A percentile compares a stretch with the other conserved stretches of the same genome.
phyloP scores from a whole-genome alignment of 2,797 vertebrate genomes.

The Phrynocephalus guinanensis region DNA sequence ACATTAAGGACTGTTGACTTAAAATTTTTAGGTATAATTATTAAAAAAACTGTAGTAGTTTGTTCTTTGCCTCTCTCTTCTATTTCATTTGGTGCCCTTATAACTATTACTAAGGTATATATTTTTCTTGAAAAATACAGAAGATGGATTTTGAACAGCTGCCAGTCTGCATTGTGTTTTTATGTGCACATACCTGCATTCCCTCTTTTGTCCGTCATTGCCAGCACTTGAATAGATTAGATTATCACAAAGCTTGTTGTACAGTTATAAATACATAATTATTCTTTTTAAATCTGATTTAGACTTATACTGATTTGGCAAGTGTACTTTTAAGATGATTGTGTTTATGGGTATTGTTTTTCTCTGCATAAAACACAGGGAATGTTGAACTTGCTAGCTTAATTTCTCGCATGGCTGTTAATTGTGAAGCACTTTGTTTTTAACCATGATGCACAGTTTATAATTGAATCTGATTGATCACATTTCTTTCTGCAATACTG shows the following conservation, averaged over 20 bases:
- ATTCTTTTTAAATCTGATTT: background rate
- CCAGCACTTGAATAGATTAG: background rate
- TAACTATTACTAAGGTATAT: too few species aligned
- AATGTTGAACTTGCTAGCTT: background rate
- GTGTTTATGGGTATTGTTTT: background rate
- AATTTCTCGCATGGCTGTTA: background rate
- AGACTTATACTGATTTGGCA: background rate
- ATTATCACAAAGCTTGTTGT: background rate
- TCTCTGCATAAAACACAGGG: background rate
- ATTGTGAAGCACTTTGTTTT: background rate
- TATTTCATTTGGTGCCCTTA: too few species aligned
- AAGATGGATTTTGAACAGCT: too few species aligned
- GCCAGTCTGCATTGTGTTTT: too few species aligned
- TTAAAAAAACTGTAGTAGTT: too few species aligned
- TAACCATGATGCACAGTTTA: background rate
- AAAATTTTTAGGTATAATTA: too few species aligned
- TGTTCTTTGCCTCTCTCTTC: too few species aligned
- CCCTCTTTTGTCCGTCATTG: too few species aligned
- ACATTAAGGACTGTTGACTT: too few species aligned
- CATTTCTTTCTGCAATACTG: background rate
- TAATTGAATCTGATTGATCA: background rate
- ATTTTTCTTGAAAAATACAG: too few species aligned
- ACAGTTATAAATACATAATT: background rate
- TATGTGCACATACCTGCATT: too few species aligned
- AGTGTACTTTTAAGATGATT: background rate